Conservation (phyloP, 2,113 vertebrate genomes). For the Cyphomyrus plagiostoma region DNA sequence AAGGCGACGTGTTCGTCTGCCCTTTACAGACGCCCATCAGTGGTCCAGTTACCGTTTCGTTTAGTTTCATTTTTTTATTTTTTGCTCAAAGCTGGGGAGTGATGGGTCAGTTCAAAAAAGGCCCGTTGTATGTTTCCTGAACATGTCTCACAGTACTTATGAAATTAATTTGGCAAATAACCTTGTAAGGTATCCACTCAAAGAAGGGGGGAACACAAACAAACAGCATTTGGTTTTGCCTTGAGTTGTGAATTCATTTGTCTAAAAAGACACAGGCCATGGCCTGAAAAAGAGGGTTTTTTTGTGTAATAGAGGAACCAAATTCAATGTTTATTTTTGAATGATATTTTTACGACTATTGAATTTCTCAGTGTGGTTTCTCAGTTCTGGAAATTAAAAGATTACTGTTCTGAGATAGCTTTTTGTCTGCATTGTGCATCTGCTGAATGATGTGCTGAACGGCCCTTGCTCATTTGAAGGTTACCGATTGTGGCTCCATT, state of each 20-base stretch:
- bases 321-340: not conserved
- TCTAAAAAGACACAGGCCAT: not conserved
- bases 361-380: not conserved
- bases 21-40: not conserved
- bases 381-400: not conserved
- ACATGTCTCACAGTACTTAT: not conserved
- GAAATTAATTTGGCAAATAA: not conserved
- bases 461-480: conserved; percentile 5
- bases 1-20: not conserved
- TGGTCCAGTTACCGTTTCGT: not conserved
- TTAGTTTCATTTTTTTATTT: not conserved
- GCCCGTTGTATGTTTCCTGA: not conserved
- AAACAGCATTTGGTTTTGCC: not conserved
- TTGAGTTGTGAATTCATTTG: not conserved
- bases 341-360: not conserved
- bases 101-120: not conserved
- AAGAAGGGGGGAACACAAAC: not conserved
- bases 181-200: not conserved
- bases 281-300: not conserved
- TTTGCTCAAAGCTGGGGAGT: not conserved
- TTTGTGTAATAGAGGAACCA: not conserved
- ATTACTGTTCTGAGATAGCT: not conserved
- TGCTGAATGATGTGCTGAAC: not conserved
- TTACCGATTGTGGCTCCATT: not conserved
- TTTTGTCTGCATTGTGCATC: not conserved